A percentile compares a stretch with the other conserved stretches of the same genome.
These are phyloP conservation scores for Hyposmocoma kahamanoa DNA, from an alignment of 1,140 invertebrate genomes.

Conservation along the genomic window DNA sequence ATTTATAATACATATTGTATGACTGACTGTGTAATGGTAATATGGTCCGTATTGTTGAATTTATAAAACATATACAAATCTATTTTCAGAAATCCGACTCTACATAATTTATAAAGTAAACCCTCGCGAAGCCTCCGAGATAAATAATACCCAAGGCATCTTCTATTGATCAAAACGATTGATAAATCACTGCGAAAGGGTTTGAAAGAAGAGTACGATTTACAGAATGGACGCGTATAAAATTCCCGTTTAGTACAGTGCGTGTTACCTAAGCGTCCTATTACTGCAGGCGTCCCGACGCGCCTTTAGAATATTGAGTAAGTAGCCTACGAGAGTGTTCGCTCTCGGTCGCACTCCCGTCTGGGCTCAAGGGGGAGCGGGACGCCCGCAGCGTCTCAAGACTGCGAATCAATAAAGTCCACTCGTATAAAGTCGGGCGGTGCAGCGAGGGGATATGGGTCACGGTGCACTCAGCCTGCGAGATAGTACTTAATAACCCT, in stretches of 20 bases:
- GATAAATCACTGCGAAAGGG: conserved; percentile 4
- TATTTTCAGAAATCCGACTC: too few relatives aligned
- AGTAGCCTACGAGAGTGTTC: conserved; percentile 42
- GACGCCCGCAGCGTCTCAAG: conserved; percentile 58
- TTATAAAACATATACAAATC: too few relatives aligned
- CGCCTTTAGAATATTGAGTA: conserved; percentile 61
- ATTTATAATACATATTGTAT: too few relatives aligned
- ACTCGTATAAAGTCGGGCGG: conserved; percentile 61
- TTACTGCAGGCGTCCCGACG: conserved; percentile 48
- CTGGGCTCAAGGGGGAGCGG: conserved; percentile 30
- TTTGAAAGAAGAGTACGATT: conserved; percentile 15
- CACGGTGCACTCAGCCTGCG: conserved; percentile 51
- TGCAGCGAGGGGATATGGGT: conserved; percentile 63
- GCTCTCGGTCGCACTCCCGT: conserved; percentile 17
- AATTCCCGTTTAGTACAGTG: conserved; percentile 27
- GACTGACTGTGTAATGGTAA: too few relatives aligned
- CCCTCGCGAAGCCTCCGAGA: background rate
- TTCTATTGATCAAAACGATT: background rate
- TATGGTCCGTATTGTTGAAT: too few relatives aligned
- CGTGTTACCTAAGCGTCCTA: conserved; percentile 46
- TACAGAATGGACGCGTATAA: conserved; percentile 25
- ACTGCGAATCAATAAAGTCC: conserved; percentile 71
- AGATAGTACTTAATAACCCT: conserved; percentile 62
- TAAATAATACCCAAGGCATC: too few relatives aligned
- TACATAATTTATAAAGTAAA: too few relatives aligned